A percentile compares a stretch with the other conserved stretches of the same genome.
Conservation (phyloP, 1,140 invertebrate genomes). For the Andricus grossulariae region DNA sequence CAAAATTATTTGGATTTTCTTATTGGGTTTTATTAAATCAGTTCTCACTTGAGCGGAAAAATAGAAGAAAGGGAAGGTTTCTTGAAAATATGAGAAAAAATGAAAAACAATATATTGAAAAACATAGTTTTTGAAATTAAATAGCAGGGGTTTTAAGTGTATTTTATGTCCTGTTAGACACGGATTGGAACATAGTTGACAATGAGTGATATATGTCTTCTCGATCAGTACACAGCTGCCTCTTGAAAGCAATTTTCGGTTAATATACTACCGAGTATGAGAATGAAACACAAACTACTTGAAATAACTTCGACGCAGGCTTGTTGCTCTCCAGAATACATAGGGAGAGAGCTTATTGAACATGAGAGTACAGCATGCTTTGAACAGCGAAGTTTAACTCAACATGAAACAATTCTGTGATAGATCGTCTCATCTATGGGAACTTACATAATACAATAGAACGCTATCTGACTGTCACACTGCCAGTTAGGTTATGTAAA, state of each 20-base stretch:
- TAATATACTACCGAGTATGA: slow-evolving; percentile 32
- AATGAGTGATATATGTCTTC: neutral
- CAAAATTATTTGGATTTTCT: no score
- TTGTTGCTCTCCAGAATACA: slow-evolving; percentile 45
- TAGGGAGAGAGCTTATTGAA: slow-evolving; percentile 2
- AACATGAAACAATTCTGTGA: slow-evolving; percentile 14
- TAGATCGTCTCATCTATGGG: neutral
- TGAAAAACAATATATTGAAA: neutral
- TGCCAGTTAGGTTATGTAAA: neutral
- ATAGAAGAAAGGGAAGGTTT: no score
- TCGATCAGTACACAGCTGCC: neutral
- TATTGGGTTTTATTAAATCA: no score
- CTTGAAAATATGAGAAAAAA: no score
- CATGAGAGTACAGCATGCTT: slow-evolving; percentile 8
- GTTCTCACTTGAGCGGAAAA: no score
- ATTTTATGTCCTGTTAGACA: neutral
- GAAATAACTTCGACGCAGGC: slow-evolving; percentile 46
- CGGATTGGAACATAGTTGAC: neutral
- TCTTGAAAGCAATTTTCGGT: slow-evolving; percentile 22
- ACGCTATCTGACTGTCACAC: neutral
- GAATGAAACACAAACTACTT: slow-evolving; percentile 50
- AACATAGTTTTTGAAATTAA: neutral
- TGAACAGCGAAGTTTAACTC: slow-evolving; percentile 9
- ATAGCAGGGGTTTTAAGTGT: neutral
- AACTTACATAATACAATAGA: neutral